Conservation (phyloP, 2,888 invertebrate genomes). For the Lithodes maja region DNA sequence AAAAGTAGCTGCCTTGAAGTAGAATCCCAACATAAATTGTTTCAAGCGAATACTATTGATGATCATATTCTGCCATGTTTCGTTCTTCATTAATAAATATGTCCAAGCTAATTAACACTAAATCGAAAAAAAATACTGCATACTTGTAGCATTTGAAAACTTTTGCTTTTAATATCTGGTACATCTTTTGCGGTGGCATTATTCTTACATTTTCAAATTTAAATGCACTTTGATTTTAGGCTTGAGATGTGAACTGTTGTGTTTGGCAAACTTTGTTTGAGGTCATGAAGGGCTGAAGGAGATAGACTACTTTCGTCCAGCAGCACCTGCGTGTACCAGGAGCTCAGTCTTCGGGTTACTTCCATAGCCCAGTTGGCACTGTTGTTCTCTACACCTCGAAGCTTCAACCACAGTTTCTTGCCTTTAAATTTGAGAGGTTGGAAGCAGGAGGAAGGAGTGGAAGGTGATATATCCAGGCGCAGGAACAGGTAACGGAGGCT, state of each 20-base stretch:
- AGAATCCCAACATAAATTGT: no score
- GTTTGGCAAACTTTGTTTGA: conserved; percentile 49
- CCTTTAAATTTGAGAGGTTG: conserved; percentile 59
- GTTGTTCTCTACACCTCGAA: conserved; percentile 50
- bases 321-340: conserved; percentile 55
- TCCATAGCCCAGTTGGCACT: conserved; percentile 52
- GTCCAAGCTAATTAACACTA: no score
- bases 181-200: background rate
- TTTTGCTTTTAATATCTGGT: no score
- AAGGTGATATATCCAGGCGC: conserved; percentile 55
- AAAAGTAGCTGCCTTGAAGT: no score
- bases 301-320: conserved; percentile 59
- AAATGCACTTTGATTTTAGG: background rate
- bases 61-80: no score
- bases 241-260: conserved; percentile 41
- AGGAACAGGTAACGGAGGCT: conserved; percentile 51
- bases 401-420: conserved; percentile 54
- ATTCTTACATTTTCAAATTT: background rate
- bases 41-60: no score
- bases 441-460: conserved; percentile 43
- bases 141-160: no score
- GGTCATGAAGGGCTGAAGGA: conserved; percentile 45
- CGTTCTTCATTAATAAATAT: no score
- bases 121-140: no score
- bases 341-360: conserved; percentile 35